Base-by-base conservation (phyloP, 2,888 invertebrate species). In the Brachycybe producta region DNA sequence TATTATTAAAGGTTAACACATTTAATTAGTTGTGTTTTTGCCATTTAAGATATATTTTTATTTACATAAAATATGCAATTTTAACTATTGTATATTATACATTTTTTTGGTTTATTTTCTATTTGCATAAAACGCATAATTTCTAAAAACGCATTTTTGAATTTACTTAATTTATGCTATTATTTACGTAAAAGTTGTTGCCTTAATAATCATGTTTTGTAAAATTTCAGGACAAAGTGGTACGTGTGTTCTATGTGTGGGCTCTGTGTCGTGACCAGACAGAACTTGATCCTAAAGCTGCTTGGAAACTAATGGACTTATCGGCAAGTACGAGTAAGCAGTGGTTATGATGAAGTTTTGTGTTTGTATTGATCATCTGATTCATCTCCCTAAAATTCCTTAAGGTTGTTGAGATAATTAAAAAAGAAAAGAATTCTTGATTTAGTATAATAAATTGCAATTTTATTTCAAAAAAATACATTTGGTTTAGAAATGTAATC, bases 211-310 rank as follows among this genome's bases (percentile, higher is more conserved):
- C n/a, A n/a, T n/a, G n/a, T n/a, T n/a, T n/a, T n/a, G n/a, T n/a
- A n/a, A 55, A 50, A 47, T 61, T 64, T 43, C 61, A 74, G 73
- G 83, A 94, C 43, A 94, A 91, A 70, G 85, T 98, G 15, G 80
- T 94, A 78, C 73, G 92, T 47, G 86, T 95, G 1, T 84, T 85
- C 62, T 91, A 99, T 64, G 90, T 95, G 30, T 98, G 98, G 98
- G 97, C 95, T 2, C 72, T 99, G 60, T 98, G 98, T 66, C 72
- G 98, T 52, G 98, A 99, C 68, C 85, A 86, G 23, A 78, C 82
- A 56, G 95, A 97, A 67, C 67, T 94, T 38, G 87, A 97, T 73
- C 85, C 97, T 0, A 82, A 82, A 60, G 85, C 95, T 0, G 97
- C 97, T 0, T 99, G 98, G 98, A 76, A 90, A 64, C 71, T 99